Evolutionary conservation across 2,797 vertebrate species (phyloP).

Genomic region (Polyboroides typus): DNA sequence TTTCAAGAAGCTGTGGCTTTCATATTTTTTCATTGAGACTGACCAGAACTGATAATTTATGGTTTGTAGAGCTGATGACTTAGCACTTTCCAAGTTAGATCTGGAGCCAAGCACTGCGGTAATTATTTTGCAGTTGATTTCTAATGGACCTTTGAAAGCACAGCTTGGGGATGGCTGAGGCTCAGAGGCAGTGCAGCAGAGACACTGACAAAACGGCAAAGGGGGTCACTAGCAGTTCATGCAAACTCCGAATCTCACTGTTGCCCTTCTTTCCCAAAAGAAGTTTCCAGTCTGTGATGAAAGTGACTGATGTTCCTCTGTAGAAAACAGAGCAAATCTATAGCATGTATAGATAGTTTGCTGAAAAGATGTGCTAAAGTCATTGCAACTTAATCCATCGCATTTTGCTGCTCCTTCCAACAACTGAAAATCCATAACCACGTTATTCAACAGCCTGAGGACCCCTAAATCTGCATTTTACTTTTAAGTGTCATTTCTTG

Average conservation of each 20-base stretch:
- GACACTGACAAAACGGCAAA: background rate
- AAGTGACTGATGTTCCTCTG: background rate
- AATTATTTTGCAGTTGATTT: conserved; percentile 28
- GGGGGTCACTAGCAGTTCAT: background rate
- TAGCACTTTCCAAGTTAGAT: background rate
- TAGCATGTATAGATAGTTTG: fast-evolving
- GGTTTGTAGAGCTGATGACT: background rate
- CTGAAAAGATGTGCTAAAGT: background rate
- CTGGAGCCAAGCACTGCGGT: background rate
- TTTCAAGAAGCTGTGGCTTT: conserved; percentile 10
- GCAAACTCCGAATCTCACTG: background rate
- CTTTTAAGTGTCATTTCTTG: background rate
- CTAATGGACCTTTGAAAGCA: background rate
- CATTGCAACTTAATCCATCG: background rate
- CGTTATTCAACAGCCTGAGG: background rate
- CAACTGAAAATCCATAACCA: background rate
- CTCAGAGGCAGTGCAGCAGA: background rate
- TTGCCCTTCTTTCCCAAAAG: background rate
- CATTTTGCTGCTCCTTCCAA: background rate
- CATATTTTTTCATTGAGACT: background rate
- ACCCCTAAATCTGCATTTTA: background rate
- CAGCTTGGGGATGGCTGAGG: background rate
- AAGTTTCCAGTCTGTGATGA: background rate
- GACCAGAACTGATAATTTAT: conserved; percentile 5
- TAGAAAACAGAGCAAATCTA: background rate